A percentile compares a stretch with the other conserved stretches of the same genome.
Evolutionary conservation across 2,797 vertebrate species (phyloP).

Genomic region (Chrosomus eos): DNA sequence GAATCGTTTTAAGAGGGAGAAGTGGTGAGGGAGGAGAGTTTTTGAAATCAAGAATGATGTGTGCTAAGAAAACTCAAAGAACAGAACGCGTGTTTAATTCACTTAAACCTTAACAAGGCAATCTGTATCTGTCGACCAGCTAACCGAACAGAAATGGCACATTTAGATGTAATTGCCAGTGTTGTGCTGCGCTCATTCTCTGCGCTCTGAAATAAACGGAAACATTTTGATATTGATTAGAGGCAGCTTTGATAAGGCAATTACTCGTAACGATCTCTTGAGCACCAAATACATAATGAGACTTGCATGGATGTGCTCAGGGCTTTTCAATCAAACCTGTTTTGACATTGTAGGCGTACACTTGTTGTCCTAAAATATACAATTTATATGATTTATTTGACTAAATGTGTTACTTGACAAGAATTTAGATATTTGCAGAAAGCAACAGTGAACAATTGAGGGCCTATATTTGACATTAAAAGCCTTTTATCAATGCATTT

Average conservation of each 20-base stretch:
- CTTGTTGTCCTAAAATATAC: background rate
- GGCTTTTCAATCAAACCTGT: slow-evolving; percentile 32
- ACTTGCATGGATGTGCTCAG: background rate
- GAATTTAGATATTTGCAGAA: background rate
- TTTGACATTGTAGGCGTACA: background rate
- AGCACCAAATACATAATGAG: slow-evolving; percentile 4
- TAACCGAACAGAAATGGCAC: slow-evolving; percentile 21
- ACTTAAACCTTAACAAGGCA: slow-evolving; percentile 28
- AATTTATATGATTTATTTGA: background rate
- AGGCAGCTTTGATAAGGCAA: slow-evolving; percentile 29
- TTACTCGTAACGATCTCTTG: slow-evolving; percentile 34
- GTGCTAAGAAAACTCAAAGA: slow-evolving; percentile 58
- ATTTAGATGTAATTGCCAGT: slow-evolving; percentile 31
- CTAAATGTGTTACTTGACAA: background rate
- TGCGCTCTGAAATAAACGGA: slow-evolving; percentile 29
- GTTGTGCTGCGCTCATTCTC: slow-evolving; percentile 24
- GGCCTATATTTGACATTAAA: background rate
- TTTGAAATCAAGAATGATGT: slow-evolving; percentile 25
- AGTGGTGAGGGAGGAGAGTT: slow-evolving; percentile 38
- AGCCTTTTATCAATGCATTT: background rate
- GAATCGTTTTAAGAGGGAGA: background rate
- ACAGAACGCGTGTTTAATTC: slow-evolving; percentile 46
- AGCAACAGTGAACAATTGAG: background rate
- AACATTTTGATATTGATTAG: slow-evolving; percentile 47
- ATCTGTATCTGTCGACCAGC: slow-evolving; percentile 8